These are phyloP conservation scores for Sarcophaga rosellei DNA, from an alignment of 2,888 invertebrate genomes.

Conservation along the genomic window DNA sequence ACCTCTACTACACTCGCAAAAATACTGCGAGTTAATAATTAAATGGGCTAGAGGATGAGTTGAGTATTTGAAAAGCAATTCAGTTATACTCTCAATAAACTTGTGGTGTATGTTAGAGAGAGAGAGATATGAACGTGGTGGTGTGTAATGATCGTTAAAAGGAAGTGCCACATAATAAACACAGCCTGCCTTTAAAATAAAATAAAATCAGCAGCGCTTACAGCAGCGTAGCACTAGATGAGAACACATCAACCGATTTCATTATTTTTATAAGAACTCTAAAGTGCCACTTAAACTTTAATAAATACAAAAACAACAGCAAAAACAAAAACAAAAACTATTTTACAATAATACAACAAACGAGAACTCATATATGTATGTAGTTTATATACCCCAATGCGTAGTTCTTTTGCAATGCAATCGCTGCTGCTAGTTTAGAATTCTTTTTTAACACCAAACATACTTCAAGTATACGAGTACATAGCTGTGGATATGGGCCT, in stretches of 20 bases:
- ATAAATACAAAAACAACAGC: slow-evolving; percentile 46
- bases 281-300: slow-evolving; percentile 59
- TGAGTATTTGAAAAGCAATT: no score
- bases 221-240: background rate
- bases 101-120: slow-evolving; percentile 13
- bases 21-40: background rate
- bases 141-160: slow-evolving; percentile 40
- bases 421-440: background rate
- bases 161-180: slow-evolving; percentile 60
- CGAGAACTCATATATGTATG: background rate
- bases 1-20: background rate
- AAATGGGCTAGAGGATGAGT: background rate
- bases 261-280: slow-evolving; percentile 41
- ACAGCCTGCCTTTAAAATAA: slow-evolving; percentile 51
- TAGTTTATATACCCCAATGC: background rate
- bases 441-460: slow-evolving; percentile 48
- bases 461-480: background rate
- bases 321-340: background rate
- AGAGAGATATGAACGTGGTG: background rate
- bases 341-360: background rate
- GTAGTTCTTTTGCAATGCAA: background rate
- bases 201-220: background rate
- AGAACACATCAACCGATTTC: slow-evolving; percentile 21
- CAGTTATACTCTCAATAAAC: no score
- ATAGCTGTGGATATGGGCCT: background rate